Evolutionary conservation across 2,797 vertebrate genomes (phyloP).

Genomic region (Columba guinea): DNA sequence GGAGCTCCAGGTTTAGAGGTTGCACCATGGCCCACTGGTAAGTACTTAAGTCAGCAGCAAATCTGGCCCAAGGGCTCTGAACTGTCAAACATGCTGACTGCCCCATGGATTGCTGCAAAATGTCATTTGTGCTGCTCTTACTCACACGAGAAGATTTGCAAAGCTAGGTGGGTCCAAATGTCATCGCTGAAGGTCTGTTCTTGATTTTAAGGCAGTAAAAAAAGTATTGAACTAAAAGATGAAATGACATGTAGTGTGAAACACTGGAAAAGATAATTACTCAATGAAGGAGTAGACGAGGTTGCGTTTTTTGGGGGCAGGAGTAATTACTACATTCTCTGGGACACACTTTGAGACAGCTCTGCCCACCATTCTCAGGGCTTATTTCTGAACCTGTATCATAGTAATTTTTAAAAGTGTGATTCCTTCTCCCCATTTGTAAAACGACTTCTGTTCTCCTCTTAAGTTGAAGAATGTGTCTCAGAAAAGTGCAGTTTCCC

Average conservation of each 20-base stretch:
- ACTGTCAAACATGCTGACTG: slow-evolving; percentile 37
- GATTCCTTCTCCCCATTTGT: background rate
- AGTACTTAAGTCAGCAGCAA: slow-evolving; percentile 42
- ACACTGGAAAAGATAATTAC: background rate
- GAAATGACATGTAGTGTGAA: background rate
- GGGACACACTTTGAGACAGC: background rate
- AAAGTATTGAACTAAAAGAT: background rate
- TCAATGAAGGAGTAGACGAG: background rate
- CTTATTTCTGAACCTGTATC: background rate
- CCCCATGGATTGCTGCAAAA: slow-evolving; percentile 28
- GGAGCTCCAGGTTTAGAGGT: no score
- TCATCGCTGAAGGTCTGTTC: slow-evolving; percentile 30
- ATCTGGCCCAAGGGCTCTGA: slow-evolving; percentile 29
- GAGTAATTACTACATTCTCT: background rate
- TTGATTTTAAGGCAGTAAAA: slow-evolving; percentile 18
- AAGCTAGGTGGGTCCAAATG: slow-evolving; percentile 30
- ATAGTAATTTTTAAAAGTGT: background rate
- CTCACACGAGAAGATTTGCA: background rate
- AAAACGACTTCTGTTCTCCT: background rate
- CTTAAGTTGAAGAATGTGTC: background rate
- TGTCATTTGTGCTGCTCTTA: slow-evolving; percentile 21
- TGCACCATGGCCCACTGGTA: slow-evolving; percentile 27
- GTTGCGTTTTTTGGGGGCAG: background rate
- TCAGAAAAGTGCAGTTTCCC: slow-evolving; percentile 13
- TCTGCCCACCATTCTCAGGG: background rate